Conservation (phyloP, 2,797 vertebrate genomes). For the Sebastes minor region DNA sequence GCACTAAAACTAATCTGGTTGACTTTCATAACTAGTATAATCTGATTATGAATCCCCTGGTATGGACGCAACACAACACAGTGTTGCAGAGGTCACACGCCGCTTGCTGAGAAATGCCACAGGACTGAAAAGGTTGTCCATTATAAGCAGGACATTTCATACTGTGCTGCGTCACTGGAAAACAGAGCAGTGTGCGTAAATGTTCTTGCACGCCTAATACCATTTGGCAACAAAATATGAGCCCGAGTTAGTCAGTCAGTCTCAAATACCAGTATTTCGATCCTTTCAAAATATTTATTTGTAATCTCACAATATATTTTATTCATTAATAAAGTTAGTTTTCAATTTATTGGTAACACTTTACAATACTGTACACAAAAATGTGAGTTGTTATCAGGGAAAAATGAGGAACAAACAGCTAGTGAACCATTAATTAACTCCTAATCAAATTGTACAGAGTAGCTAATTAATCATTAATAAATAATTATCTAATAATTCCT, state of each 20-base stretch:
- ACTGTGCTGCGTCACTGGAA: constrained; percentile 45
- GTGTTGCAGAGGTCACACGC: constrained; percentile 69
- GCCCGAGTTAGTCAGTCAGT: background rate
- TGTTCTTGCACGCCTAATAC: background rate
- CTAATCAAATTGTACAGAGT: no score
- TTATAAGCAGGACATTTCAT: constrained; percentile 51
- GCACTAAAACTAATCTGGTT: constrained; percentile 63
- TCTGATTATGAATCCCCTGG: constrained; percentile 69
- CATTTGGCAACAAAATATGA: background rate
- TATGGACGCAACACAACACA: constrained; percentile 57
- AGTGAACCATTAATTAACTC: no score
- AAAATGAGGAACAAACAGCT: no score
- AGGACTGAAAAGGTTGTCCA: constrained; percentile 43
- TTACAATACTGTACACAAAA: no score
- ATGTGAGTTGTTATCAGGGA: no score
- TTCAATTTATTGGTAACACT: background rate
- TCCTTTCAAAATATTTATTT: background rate
- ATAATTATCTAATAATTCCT: no score
- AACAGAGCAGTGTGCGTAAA: constrained; percentile 14
- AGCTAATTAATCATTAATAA: no score
- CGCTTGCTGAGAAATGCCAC: constrained; percentile 63
- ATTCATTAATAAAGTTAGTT: background rate
- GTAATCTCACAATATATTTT: background rate
- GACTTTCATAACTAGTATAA: constrained; percentile 76
- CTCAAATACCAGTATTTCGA: background rate